A percentile compares a stretch with the other conserved stretches of the same genome.
These are phyloP conservation scores for Bergia puertoricense DNA, from an alignment of 92 coral and sea anemone species.

Conservation along the genomic window DNA sequence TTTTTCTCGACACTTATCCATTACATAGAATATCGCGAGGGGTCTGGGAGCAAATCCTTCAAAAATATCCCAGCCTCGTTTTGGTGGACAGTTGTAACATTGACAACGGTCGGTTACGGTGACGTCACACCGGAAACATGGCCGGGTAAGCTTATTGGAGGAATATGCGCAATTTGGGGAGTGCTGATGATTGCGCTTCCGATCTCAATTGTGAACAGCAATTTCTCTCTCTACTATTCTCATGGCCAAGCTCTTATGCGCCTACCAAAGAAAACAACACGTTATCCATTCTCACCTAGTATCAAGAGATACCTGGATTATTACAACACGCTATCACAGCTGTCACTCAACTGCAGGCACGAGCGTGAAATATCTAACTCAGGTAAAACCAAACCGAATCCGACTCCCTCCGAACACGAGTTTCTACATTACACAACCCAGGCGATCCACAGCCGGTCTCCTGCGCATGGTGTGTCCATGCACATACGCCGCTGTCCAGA, in stretches of 20 bases:
- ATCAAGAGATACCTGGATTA: slow-evolving; percentile 64
- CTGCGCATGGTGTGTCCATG: slow-evolving; percentile 11
- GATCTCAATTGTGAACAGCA: slow-evolving; percentile 78
- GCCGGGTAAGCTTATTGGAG: slow-evolving; percentile 78
- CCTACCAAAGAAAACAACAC: slow-evolving; percentile 65
- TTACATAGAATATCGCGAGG: slow-evolving; percentile 65
- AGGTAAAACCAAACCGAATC: background rate
- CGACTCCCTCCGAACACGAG: background rate
- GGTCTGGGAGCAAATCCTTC: slow-evolving; percentile 50
- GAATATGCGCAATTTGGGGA: slow-evolving; percentile 81
- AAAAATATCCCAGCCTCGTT: slow-evolving; percentile 77
- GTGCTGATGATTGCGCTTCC: slow-evolving; percentile 79
- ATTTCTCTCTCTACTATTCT: slow-evolving; percentile 80
- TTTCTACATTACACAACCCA: background rate
- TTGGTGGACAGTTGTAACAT: slow-evolving; percentile 88
- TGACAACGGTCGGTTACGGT: slow-evolving; percentile 91
- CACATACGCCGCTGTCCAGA: slow-evolving; percentile 18
- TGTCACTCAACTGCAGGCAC: slow-evolving; percentile 52
- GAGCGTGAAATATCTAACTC: slow-evolving; percentile 47
- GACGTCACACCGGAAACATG: slow-evolving; percentile 80
- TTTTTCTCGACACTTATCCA: slow-evolving; percentile 74
- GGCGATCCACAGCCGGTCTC: background rate
- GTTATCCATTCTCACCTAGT: slow-evolving; percentile 65
- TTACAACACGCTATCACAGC: slow-evolving; percentile 46
- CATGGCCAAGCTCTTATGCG: slow-evolving; percentile 83